Evolutionary conservation across 2,113 vertebrate genomes (phyloP).

Genomic region (Anseranas semipalmata): DNA sequence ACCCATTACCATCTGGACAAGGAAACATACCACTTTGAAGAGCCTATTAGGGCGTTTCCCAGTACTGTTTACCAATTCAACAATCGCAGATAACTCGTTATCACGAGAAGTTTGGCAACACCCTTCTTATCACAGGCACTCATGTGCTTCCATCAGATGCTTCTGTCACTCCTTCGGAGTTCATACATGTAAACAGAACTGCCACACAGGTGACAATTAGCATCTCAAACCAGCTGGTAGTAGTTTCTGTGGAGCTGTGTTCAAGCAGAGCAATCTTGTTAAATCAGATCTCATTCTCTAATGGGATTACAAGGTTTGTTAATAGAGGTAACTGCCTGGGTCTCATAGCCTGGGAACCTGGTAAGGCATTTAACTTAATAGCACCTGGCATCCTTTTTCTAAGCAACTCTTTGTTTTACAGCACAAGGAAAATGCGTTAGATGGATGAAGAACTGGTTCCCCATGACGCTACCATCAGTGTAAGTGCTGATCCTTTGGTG

Average conservation of each 20-base stretch:
- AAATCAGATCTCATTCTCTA: background rate
- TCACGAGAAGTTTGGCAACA: background rate
- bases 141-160: background rate
- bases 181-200: background rate
- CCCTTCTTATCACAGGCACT: background rate
- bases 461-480: background rate
- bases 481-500: background rate
- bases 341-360: background rate
- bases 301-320: background rate
- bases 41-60: background rate
- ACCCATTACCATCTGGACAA: background rate
- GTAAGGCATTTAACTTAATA: background rate
- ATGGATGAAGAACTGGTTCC: background rate
- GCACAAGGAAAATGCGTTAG: background rate
- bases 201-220: background rate
- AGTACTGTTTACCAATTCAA: background rate
- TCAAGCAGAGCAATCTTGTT: conserved; percentile 13
- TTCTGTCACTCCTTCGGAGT: background rate
- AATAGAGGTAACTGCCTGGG: background rate
- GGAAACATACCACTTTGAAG: background rate
- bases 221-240: background rate
- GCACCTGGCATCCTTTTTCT: fast-evolving
- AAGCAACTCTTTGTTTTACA: background rate
- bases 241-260: background rate
- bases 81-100: background rate